Base-by-base conservation (phyloP, 30 jellyfish, hydroid and myxozoan genomes). In the Calvadosia cruxmelitensis region DNA sequence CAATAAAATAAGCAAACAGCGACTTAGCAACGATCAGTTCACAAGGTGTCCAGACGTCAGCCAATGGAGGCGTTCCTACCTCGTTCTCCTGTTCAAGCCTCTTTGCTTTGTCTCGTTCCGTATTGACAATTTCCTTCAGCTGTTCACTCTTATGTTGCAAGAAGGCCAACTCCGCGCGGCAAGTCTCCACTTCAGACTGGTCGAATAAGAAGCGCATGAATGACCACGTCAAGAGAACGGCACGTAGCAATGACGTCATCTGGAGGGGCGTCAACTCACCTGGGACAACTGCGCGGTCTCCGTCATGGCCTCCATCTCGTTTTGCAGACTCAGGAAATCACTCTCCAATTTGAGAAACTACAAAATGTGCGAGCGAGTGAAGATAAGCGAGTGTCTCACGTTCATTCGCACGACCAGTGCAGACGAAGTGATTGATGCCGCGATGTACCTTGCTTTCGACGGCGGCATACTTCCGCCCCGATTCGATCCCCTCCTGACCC, bases 401-500 rank as follows among this genome's bases (percentile, higher is more conserved):
- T n/a, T n/a, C n/a, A n/a, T n/a, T n/a, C n/a, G n/a, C n/a, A n/a
- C n/a, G n/a, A n/a, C n/a, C n/a, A n/a, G n/a, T n/a, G n/a, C n/a
- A n/a, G n/a, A n/a, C n/a, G n/a, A n/a, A n/a, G n/a, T n/a, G n/a
- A n/a, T n/a, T n/a, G n/a, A n/a, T n/a, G n/a, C n/a, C n/a, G n/a
- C n/a, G n/a, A n/a, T n/a, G 13, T 68, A 78, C 96, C 93, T 86
- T 81, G 94, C 94, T 80, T 76, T 86, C 94, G 10, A 89, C 67
- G 0, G 85, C 68, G 34, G 94, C 95, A 61, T 76, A 76, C 69
- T 81, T 71, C 64, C 98, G 52, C 30, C 93, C 84, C 16, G 90
- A 74, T 73, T 89, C 93, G 66, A 80, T 73, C 16, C 81, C 86
- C 31, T 81, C 93, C 48, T 69, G 84, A 29, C 77, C 72, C 36